Evolutionary conservation across 2,113 vertebrate genomes (phyloP), one percentile per base, ranked within the genome.

Genomic region (Mus pahari): DNA sequence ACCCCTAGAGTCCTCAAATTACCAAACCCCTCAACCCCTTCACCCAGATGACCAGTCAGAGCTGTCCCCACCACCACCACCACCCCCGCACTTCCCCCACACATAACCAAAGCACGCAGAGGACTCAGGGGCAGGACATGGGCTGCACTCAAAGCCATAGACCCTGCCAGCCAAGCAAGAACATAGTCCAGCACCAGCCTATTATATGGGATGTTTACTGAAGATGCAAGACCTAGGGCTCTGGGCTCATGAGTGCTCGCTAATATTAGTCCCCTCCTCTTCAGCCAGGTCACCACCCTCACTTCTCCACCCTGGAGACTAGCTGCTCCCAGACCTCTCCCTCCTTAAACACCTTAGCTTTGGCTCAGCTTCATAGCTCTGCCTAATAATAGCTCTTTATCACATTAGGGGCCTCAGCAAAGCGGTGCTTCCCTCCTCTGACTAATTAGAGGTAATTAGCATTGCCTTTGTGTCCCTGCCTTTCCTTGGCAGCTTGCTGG

Each of bases 371-470:
- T 73, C 91, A 66, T 33, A 12, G 93, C 39, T 83, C 66, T 53
- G 83, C 90, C 60, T 93, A 75, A 91, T 95, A 83, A 84, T 94
- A 96, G 92, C 90, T 95, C 92, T 48, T 97, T 95, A 91, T 94
- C 86, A n/a, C 58, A 77, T 96, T 92, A 96, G 89, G 78, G 64
- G 68, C 48, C 11, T 55, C 70, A 0, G 55, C 1, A 20, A 89
- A 86, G 75, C n/a, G 4, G 36, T 4, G 75, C 92, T 83, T 81
- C 91, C 55, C 91, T 74, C 78, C 70, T 55, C 82, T 6, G 60
- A 36, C 90, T 95, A 88, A 91, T 55, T 60, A 86, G 75, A 39
- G 1, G 3, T 19, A 73, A 97, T 95, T 91, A 81, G 94, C 95
- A 14, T 24, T 0, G 79, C 95, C 86, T 95, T 19, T n/a, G 26